A percentile compares a stretch with the other conserved stretches of the same genome.
These are phyloP conservation scores for Axis porcinus DNA, from an alignment of 2,113 vertebrate genomes.

Conservation along the genomic window DNA sequence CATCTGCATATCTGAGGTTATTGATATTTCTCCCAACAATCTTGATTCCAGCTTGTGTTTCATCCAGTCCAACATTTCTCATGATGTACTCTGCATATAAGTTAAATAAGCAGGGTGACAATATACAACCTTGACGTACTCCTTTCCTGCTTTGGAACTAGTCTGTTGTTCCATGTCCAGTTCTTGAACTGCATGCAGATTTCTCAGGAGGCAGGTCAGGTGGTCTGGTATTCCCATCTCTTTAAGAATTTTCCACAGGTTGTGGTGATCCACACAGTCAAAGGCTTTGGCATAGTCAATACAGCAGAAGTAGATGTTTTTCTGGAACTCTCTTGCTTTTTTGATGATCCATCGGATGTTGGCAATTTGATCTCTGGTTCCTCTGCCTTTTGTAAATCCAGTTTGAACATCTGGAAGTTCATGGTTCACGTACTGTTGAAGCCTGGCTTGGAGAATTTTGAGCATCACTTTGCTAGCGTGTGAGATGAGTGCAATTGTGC, in stretches of 20 bases:
- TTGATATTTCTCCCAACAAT: not conserved
- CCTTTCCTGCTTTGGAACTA: not conserved
- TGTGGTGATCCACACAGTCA: not conserved
- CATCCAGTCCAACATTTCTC: not conserved
- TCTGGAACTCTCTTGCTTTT: not conserved
- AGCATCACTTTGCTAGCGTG: not conserved
- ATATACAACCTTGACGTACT: not conserved
- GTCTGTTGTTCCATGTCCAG: not conserved
- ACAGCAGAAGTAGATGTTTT: not conserved
- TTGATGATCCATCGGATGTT: rapidly evolving
- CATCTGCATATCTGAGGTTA: not conserved
- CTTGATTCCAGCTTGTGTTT: not conserved
- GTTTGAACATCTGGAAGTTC: not conserved
- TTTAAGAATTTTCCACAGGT: not conserved
- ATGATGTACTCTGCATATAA: not conserved
- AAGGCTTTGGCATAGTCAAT: not conserved
- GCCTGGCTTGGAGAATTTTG: not conserved
- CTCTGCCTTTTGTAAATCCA: not conserved
- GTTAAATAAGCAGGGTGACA: not conserved
- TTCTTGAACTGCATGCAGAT: not conserved
- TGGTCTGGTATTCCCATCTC: not conserved
- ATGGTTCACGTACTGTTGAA: not conserved
- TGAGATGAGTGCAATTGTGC: not conserved
- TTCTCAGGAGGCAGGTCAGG: not conserved
- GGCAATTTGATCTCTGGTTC: not conserved